Percentiles rank a stretch among this genome's conserved stretches.
These are phyloP conservation scores for Clivina fossor DNA, from an alignment of 2,888 invertebrate genomes.

Conservation along the genomic window DNA sequence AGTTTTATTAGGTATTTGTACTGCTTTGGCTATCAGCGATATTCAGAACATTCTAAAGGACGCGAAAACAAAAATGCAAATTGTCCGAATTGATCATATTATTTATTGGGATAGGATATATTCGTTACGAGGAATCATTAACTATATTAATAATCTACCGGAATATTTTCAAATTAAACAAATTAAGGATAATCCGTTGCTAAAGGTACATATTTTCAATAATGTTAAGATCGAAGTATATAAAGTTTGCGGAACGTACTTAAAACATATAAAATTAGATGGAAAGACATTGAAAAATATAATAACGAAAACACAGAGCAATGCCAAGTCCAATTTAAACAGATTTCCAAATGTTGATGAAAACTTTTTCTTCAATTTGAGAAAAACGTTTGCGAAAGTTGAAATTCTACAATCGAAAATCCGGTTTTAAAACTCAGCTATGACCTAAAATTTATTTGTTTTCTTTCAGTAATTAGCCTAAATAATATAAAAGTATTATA, in stretches of 20 bases:
- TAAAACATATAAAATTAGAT: not conserved
- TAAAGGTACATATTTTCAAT: not conserved
- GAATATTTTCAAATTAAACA: not conserved
- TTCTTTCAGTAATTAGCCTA: too few species aligned
- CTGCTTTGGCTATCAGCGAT: constrained; percentile 8
- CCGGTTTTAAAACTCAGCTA: too few species aligned
- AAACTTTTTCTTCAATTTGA: constrained; percentile 3
- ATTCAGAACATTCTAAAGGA: constrained; percentile 10
- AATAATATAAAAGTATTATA: too few species aligned
- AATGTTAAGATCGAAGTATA: not conserved
- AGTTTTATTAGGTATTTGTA: constrained; percentile 12
- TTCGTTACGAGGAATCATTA: too few species aligned
- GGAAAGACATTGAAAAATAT: constrained; percentile 10
- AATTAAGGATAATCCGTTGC: not conserved
- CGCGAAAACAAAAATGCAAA: constrained; percentile 11
- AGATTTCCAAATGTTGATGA: constrained; percentile 5
- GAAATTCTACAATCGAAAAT: too few species aligned
- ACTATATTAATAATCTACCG: too few species aligned
- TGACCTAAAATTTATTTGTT: too few species aligned
- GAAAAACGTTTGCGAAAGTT: not conserved
- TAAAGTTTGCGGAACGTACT: not conserved
- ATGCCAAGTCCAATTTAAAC: constrained; percentile 4
- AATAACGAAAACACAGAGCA: constrained; percentile 2
- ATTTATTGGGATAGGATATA: constrained; percentile 21
- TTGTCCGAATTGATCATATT: constrained; percentile 9